Evolutionary conservation across 2,113 vertebrate species (phyloP).

Genomic region (Leucosticte australis): DNA sequence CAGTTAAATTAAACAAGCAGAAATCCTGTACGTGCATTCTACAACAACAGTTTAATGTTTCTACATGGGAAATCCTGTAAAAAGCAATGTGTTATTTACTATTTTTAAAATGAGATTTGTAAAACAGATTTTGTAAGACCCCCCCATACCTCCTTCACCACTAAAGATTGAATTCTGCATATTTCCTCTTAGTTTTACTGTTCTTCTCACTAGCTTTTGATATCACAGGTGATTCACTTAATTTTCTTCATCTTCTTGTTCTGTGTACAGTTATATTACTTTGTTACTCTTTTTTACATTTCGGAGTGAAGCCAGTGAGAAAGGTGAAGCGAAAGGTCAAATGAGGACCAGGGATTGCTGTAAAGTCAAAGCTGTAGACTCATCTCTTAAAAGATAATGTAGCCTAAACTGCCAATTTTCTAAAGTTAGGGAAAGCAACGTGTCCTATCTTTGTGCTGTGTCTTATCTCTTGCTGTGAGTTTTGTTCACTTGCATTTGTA

Average conservation of each 20-base stretch:
- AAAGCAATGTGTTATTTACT: neutral
- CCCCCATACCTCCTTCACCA: neutral
- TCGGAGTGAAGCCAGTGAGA: neutral
- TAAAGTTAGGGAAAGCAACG: neutral
- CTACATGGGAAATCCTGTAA: neutral
- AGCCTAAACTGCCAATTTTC: neutral
- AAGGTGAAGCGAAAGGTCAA: neutral
- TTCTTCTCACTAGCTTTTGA: neutral
- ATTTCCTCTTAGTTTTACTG: neutral
- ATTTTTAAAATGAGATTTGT: neutral
- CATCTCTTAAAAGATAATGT: neutral
- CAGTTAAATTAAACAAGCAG: neutral
- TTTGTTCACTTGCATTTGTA: neutral
- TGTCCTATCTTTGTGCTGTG: neutral
- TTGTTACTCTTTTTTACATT: neutral
- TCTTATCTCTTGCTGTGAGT: neutral
- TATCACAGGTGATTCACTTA: neutral
- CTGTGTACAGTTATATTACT: neutral
- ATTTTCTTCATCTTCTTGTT: neutral
- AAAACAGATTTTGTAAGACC: neutral
- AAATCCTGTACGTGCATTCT: neutral
- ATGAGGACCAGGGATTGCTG: neutral
- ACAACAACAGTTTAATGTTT: neutral
- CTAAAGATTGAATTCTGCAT: neutral
- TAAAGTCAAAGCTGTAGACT: neutral